These are phyloP conservation scores for Thamnophis elegans DNA, from an alignment of 2,797 vertebrate genomes.

Conservation along the genomic window DNA sequence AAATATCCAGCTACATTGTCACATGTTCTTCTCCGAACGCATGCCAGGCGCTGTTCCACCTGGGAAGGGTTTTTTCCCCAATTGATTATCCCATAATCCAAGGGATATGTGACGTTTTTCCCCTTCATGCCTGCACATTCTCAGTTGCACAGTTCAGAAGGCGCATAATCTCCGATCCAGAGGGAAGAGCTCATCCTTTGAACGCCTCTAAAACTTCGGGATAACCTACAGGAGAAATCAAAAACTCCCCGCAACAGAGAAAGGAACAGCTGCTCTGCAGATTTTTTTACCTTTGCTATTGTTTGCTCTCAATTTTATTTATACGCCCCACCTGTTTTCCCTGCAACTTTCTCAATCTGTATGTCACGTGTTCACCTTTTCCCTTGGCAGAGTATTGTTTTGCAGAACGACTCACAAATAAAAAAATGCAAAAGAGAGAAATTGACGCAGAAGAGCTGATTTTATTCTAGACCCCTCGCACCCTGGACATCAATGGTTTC, in stretches of 20 bases:
- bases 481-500: too few relatives aligned
- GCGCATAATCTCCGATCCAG: not conserved
- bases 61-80: not conserved
- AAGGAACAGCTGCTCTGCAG: not conserved
- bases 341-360: not conserved
- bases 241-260: not conserved
- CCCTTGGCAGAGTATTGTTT: not conserved
- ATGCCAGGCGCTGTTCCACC: not conserved
- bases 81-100: not conserved
- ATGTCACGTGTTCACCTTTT: not conserved
- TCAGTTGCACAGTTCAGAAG: not conserved
- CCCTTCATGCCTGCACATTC: not conserved
- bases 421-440: not conserved
- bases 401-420: not conserved
- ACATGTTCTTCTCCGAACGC: not conserved
- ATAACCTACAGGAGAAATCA: too few relatives aligned
- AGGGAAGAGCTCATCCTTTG: not conserved
- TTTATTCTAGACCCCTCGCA: not conserved
- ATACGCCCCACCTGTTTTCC: not conserved
- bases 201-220: not conserved
- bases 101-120: not conserved
- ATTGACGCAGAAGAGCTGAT: not conserved
- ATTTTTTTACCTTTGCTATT: not conserved
- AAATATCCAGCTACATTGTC: not conserved
- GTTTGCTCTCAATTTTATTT: not conserved